Conservation (phyloP, 2,113 vertebrate species). For the Charadrius vociferus region DNA sequence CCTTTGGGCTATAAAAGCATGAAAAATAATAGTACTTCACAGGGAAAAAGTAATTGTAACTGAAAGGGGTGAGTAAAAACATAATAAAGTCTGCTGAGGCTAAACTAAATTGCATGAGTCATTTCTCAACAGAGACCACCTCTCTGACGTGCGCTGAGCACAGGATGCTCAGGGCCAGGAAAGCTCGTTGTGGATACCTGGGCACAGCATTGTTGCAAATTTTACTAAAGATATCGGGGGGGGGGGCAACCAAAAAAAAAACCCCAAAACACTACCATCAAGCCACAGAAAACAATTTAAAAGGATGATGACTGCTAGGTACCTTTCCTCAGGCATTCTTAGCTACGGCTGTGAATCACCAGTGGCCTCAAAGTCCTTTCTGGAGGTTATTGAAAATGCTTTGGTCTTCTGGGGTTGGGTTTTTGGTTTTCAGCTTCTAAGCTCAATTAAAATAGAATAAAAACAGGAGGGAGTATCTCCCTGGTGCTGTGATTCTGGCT, state of each 20-base stretch:
- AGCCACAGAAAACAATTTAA: background rate
- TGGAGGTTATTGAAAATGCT: background rate
- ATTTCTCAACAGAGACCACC: background rate
- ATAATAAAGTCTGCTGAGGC: background rate
- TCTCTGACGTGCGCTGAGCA: rapidly evolving
- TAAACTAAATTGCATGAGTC: background rate
- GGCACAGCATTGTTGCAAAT: background rate
- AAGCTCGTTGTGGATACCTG: background rate
- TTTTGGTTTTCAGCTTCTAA: background rate
- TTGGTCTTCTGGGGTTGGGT: background rate
- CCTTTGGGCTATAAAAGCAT: background rate
- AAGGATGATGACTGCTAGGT: background rate
- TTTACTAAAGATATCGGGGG: background rate
- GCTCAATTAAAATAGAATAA: background rate
- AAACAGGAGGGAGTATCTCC: background rate
- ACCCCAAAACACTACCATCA: background rate
- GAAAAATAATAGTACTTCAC: background rate
- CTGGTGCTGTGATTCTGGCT: background rate
- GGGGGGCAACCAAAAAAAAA: background rate
- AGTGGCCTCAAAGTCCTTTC: background rate
- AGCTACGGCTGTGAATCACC: background rate
- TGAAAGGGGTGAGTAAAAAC: background rate
- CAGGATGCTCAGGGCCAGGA: background rate
- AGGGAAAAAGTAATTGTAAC: background rate
- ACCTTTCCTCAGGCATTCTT: background rate